Evolutionary conservation across 2,888 invertebrate species (phyloP), one percentile per base, ranked within the genome.

Genomic region (Cantharis rustica): DNA sequence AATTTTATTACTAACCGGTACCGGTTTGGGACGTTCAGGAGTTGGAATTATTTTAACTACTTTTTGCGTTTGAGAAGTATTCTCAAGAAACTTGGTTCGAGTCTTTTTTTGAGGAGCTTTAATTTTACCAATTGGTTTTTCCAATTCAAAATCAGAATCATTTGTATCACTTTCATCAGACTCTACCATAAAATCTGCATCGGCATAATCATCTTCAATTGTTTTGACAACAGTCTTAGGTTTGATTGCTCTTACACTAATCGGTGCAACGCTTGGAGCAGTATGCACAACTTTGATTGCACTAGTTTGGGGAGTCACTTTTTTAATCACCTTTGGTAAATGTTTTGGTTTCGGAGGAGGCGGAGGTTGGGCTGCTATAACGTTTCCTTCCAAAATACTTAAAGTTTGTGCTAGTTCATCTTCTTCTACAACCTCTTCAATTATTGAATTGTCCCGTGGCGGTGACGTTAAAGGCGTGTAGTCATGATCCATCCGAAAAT

Each of bases 401-500:
- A 88, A 81, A 2, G 88, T 87, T 82, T 88, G 86, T 10, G 85
- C 88, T 69, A 88, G 78, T 80, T 88, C 88, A 81, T 88, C 88
- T 16, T 80, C 63, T 66, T 82, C 82, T 64, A 80, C 66, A 64
- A 79, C 77, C n/a, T 82, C 82, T 47, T 47, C 47, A 63, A 84
- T 80, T 13, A 79, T 86, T 69, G 74, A 85, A 9, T 81, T 85
- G 79, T 87, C 86, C 83, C 91, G 91, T 82, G 91, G 91, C 27
- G 93, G 92, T 75, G 93, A 93, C 31, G 91, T 93, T 61, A 92
- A 90, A 68, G 93, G 91, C 66, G 95, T 95, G 82, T 95, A 95
- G 85, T 95, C 95, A 85, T 96, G 95, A 86, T 95, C 95, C 89
- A 95, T 92, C 84, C 92, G 92, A 82, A 94, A 91, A 83, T 92